Percentiles rank a stretch among this genome's conserved stretches.
Evolutionary conservation across 2,888 invertebrate species (phyloP).

Genomic region (Drosophila pullipes): DNA sequence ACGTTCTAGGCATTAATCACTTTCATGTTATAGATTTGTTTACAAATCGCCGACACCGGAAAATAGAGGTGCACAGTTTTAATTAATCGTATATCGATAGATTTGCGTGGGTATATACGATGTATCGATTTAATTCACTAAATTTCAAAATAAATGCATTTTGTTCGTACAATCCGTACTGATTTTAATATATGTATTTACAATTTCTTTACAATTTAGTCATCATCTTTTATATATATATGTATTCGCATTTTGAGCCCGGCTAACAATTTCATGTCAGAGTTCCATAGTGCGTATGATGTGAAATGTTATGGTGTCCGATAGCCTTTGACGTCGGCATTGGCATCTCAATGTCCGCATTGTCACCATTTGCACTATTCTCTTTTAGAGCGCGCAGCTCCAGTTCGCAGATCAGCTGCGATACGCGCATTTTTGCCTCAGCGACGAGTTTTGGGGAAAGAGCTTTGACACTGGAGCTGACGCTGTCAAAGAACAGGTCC

Average conservation of each 20-base stretch:
- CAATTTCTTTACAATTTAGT: slow-evolving; percentile 30
- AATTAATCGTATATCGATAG: slow-evolving; percentile 21
- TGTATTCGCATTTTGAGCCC: slow-evolving; percentile 11
- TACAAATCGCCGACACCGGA: slow-evolving; percentile 1
- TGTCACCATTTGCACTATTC: slow-evolving; percentile 31
- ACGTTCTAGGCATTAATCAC: neutral
- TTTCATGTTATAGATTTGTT: slow-evolving; percentile 5
- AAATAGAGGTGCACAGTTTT: slow-evolving; percentile 12
- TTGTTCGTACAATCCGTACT: neutral
- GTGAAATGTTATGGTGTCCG: slow-evolving; percentile 17
- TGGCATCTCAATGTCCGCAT: slow-evolving; percentile 11
- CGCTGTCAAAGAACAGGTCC: slow-evolving; percentile 74
- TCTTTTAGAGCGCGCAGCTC: slow-evolving; percentile 67
- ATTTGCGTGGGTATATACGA: slow-evolving; percentile 2
- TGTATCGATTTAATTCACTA: slow-evolving; percentile 10
- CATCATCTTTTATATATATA: slow-evolving; percentile 17
- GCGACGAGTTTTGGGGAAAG: slow-evolving; percentile 71
- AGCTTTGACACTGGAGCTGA: slow-evolving; percentile 75
- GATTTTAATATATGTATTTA: slow-evolving; percentile 36
- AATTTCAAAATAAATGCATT: slow-evolving; percentile 23
- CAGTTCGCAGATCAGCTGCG: slow-evolving; percentile 71
- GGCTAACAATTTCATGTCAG: slow-evolving; percentile 29
- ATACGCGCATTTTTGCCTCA: slow-evolving; percentile 76
- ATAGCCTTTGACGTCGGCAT: slow-evolving; percentile 12
- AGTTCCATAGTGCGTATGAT: slow-evolving; percentile 27